Conservation (phyloP, 1,140 invertebrate species). For the Drosophila persimilis region DNA sequence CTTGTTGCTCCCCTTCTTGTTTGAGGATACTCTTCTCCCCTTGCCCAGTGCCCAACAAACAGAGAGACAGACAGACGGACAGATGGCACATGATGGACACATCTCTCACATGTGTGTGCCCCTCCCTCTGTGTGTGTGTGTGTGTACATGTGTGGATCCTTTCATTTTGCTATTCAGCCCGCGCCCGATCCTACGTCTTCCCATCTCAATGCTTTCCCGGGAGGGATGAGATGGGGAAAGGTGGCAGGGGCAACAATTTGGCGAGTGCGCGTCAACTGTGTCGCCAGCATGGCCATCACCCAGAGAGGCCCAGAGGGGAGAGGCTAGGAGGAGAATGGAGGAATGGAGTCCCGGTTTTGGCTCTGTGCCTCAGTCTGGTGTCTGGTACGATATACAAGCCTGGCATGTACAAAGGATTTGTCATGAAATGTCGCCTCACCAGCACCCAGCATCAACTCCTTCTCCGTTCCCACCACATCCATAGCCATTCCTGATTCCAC, state of each 20-base stretch:
- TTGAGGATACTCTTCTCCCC: too few species aligned
- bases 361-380: constrained; percentile 5
- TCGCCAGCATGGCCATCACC: constrained; percentile 43
- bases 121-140: too few species aligned
- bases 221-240: background rate
- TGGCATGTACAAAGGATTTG: constrained; percentile 49
- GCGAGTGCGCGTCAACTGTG: constrained; percentile 64
- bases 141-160: constrained; percentile 3
- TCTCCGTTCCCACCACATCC: background rate
- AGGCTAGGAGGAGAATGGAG: too few species aligned
- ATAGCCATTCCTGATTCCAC: constrained; percentile 2
- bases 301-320: constrained; percentile 5
- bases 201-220: background rate
- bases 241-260: constrained; percentile 44
- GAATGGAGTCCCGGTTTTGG: background rate
- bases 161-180: constrained; percentile 52
- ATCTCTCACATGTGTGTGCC: too few species aligned
- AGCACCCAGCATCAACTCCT: constrained; percentile 2
- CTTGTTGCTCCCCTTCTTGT: background rate
- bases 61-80: constrained; percentile 3
- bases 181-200: background rate
- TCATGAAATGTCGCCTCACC: constrained; percentile 56
- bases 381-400: constrained; percentile 3
- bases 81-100: constrained; percentile 17
- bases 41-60: background rate